Conservation (phyloP, 2,888 invertebrate species). For the Diarsia mendica region DNA sequence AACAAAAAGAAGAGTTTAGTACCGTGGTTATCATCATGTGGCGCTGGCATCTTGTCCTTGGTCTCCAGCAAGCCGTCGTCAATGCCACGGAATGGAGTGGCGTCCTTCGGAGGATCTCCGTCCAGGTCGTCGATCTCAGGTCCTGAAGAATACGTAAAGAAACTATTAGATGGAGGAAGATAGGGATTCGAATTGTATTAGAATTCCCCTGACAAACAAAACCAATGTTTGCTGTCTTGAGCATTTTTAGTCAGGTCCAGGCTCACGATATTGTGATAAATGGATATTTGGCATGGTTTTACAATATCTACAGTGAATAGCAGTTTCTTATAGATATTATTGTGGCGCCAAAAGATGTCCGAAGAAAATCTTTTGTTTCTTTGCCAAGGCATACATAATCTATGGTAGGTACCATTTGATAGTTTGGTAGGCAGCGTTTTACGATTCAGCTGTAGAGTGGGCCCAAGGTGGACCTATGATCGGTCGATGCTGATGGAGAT, state of each 20-base stretch:
- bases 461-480: neutral
- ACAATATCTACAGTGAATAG: neutral
- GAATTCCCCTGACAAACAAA: neutral
- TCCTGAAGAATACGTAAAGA: conserved; percentile 69
- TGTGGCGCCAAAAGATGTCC: neutral
- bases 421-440: neutral
- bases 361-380: neutral
- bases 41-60: conserved; percentile 71
- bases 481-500: neutral
- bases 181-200: neutral
- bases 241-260: neutral
- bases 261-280: neutral
- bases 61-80: conserved; percentile 92
- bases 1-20: conserved; percentile 14
- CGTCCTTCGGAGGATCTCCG: conserved; percentile 77
- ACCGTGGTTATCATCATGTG: conserved; percentile 67
- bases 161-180: neutral
- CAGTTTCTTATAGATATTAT: neutral
- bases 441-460: neutral
- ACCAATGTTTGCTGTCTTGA: neutral
- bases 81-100: conserved; percentile 89
- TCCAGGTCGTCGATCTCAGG: conserved; percentile 91
- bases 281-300: neutral
- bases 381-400: neutral
- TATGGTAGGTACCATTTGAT: neutral